Evolutionary conservation across 2,797 vertebrate genomes (phyloP).

Genomic region (Chloroceryle inda): DNA sequence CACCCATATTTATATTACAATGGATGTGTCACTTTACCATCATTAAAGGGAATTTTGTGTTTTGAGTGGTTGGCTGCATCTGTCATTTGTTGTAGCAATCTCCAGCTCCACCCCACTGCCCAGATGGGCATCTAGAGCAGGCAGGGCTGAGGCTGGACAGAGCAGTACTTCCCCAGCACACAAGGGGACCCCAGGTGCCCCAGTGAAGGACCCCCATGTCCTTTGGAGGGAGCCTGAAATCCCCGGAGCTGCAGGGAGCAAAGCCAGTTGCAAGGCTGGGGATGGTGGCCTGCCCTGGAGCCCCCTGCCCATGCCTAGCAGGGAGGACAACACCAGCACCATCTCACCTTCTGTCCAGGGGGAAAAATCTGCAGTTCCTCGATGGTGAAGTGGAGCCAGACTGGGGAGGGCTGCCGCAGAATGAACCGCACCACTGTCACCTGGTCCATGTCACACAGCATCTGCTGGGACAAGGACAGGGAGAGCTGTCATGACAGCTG

Average conservation of each 20-base stretch:
- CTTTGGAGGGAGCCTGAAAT: neutral
- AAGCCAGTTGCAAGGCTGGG: neutral
- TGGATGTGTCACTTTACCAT: neutral
- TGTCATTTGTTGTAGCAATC: neutral
- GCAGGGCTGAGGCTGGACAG: neutral
- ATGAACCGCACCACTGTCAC: constrained; percentile 89
- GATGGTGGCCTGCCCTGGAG: neutral
- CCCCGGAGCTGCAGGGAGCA: neutral
- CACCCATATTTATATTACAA: rapidly evolving
- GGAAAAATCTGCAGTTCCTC: constrained; percentile 90
- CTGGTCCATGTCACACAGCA: constrained; percentile 88
- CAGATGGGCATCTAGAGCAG: neutral
- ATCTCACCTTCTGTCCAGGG: constrained; percentile 79
- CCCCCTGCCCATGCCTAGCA: neutral
- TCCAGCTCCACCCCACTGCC: neutral
- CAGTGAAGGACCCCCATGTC: neutral
- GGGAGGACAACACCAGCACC: neutral
- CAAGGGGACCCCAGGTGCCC: neutral
- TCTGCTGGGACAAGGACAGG: constrained; percentile 73
- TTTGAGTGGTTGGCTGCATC: neutral
- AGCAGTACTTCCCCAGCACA: neutral
- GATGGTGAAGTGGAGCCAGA: constrained; percentile 91
- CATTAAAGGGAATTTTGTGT: neutral
- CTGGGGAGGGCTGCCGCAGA: constrained; percentile 91
- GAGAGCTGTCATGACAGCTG: neutral